These are phyloP conservation scores for Acrobasis repandana DNA, from an alignment of 2,888 invertebrate species.

Conservation along the genomic window DNA sequence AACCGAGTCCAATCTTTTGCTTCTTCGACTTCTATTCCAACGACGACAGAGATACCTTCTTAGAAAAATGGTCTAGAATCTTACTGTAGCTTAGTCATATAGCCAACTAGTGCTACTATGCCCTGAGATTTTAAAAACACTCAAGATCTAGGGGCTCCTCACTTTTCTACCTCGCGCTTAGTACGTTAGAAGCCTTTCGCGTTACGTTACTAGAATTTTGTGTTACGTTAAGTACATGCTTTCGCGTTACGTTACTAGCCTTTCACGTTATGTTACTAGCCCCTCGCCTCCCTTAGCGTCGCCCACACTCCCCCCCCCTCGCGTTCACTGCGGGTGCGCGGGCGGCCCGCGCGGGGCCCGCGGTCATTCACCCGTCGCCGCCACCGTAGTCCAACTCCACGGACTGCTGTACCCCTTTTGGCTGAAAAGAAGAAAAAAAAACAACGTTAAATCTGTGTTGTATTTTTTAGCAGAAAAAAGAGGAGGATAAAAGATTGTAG, in stretches of 20 bases:
- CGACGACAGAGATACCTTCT: no score
- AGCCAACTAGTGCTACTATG: no score
- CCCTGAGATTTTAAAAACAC: no score
- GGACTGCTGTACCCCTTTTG: conserved; percentile 84
- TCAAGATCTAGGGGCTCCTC: no score
- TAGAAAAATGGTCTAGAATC: no score
- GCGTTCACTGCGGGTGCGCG: conserved; percentile 66
- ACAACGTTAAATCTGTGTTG: conserved; percentile 26
- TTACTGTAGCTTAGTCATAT: no score
- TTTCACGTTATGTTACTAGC: conserved; percentile 21
- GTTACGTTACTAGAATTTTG: no score
- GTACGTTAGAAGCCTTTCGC: no score
- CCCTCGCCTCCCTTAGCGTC: conserved; percentile 26
- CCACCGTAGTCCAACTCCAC: conserved; percentile 86
- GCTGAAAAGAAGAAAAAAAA: conserved; percentile 68
- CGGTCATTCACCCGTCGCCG: conserved; percentile 86
- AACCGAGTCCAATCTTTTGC: no score
- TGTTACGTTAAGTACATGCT: no score
- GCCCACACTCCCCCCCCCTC: conserved; percentile 36
- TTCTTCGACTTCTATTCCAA: no score
- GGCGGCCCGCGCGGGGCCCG: conserved; percentile 81
- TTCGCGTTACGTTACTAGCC: not conserved
- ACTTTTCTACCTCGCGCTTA: no score
- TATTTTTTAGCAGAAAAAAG: not conserved
- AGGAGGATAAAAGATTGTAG: not conserved